These are phyloP conservation scores for Tachina grossa DNA, from an alignment of 2,888 invertebrate species.

Conservation along the genomic window DNA sequence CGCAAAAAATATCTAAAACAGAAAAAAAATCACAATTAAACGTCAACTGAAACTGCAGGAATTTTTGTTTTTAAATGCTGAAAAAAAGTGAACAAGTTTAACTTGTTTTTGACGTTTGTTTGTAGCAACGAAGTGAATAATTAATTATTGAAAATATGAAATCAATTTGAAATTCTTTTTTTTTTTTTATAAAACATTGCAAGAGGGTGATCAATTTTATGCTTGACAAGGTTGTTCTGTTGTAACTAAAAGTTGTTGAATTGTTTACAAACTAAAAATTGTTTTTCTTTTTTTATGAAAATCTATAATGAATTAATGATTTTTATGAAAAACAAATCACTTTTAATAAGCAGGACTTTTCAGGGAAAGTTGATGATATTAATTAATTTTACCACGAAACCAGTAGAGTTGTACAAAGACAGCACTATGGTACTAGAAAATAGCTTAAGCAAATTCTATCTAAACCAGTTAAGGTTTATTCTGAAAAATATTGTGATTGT, in stretches of 20 bases:
- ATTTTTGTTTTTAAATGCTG: constrained; percentile 47
- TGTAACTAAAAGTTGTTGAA: not conserved
- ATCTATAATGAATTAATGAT: too few relatives aligned
- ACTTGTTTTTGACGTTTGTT: constrained; percentile 47
- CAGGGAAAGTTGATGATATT: too few relatives aligned
- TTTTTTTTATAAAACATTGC: constrained; percentile 23
- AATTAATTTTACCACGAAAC: too few relatives aligned
- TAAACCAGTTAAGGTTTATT: too few relatives aligned
- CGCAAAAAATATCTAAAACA: constrained; percentile 42
- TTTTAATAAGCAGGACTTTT: too few relatives aligned
- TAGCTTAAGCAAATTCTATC: too few relatives aligned
- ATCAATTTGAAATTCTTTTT: constrained; percentile 4
- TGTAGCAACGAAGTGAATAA: constrained; percentile 45
- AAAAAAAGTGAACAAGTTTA: constrained; percentile 59
- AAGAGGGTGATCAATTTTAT: constrained; percentile 54
- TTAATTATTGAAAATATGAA: constrained; percentile 46
- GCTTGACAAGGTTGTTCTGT: constrained; percentile 7
- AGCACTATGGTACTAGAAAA: too few relatives aligned
- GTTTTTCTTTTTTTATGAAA: not conserved
- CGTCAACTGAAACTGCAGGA: constrained; percentile 57
- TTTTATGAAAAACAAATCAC: too few relatives aligned
- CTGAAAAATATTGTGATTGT: too few relatives aligned
- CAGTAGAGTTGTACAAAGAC: too few relatives aligned
- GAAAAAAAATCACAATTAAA: constrained; percentile 31
- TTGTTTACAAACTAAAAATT: not conserved